Evolutionary conservation across 23 tunicate genomes (phyloP), one percentile per base, ranked within the genome.

Genomic region (Phallusia fumigata): DNA sequence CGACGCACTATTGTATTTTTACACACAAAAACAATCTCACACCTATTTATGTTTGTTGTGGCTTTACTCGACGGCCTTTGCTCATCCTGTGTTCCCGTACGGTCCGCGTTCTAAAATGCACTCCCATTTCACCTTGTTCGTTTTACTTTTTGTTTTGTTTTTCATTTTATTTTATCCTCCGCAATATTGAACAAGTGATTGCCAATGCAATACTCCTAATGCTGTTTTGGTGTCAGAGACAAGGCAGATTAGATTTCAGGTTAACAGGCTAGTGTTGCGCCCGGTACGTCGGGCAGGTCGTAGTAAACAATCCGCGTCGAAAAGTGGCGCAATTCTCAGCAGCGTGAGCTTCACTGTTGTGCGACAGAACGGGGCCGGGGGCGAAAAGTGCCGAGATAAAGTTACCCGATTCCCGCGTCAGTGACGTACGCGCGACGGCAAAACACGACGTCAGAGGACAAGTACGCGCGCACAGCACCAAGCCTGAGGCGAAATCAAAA

Each of bases 121-220:
- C 69, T 58, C 26, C 28, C 69, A 58, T 58, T 58, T 58, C 69
- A 24, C 28, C 28, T 24, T 58, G 26, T 58, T 58, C 69, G 69
- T 58, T 58, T 3, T 58, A 21, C 69, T 58, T 58, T 58, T 58
- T 58, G 8, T 24, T 22, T 58, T 58, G 28, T 22, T 58, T 58
- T 58, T 58, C 69, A 58, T 24, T 58, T 58, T 58, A 58, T 13
- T 58, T 58, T 58, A 58, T 58, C 28, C 69, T 40, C 16, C 28
- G 69, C 69, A 58, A 58, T 40, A 40, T 40, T 58, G 69, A 58
- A 58, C 69, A 58, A 58, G 69, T 58, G 69, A 58, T 58, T 58
- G 69, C 69, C 69, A 58, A 58, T 58, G 69, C 69, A 58, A 58
- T 21, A 58, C 26, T 40, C 47, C 10, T 3, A 40, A 40, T 40